These are phyloP conservation scores for Chaetops frenatus DNA, from an alignment of 2,113 vertebrate genomes.

Conservation along the genomic window DNA sequence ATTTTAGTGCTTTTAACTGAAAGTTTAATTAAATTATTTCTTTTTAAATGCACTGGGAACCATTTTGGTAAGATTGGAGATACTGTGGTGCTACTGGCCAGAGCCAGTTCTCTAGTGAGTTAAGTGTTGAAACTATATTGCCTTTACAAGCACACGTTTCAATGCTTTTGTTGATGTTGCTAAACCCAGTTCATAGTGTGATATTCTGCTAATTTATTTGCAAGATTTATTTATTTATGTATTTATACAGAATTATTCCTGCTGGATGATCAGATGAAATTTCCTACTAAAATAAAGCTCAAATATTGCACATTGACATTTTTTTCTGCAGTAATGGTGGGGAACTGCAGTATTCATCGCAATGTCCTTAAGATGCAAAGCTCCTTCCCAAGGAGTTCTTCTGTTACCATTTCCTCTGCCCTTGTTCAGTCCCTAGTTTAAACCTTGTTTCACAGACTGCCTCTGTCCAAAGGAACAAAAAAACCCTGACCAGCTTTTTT, in stretches of 20 bases:
- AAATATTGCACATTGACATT: not conserved
- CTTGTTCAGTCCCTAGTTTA: not conserved
- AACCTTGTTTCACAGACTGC: conserved; percentile 28
- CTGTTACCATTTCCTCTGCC: not conserved
- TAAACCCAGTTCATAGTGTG: not conserved
- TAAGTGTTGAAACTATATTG: not conserved
- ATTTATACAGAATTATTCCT: not conserved
- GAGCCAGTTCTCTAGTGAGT: not conserved
- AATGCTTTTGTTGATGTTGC: not conserved
- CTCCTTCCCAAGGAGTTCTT: not conserved
- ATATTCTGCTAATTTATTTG: not conserved
- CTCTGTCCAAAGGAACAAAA: conserved; percentile 25
- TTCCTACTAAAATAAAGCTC: not conserved
- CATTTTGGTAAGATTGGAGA: not conserved
- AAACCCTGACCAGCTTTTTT: not conserved
- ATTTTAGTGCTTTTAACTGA: not conserved
- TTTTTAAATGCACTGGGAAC: not conserved
- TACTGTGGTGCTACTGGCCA: not conserved
- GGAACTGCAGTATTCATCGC: not conserved
- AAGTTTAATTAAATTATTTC: not conserved
- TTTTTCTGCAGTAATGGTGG: not conserved
- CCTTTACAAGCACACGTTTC: not conserved
- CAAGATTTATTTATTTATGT: not conserved
- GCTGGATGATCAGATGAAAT: not conserved
- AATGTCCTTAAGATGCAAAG: not conserved